Evolutionary conservation across 64 coral and sea anemone species (phyloP), one percentile per base, ranked within the genome.

Genomic region (Stichodactyla helianthus): DNA sequence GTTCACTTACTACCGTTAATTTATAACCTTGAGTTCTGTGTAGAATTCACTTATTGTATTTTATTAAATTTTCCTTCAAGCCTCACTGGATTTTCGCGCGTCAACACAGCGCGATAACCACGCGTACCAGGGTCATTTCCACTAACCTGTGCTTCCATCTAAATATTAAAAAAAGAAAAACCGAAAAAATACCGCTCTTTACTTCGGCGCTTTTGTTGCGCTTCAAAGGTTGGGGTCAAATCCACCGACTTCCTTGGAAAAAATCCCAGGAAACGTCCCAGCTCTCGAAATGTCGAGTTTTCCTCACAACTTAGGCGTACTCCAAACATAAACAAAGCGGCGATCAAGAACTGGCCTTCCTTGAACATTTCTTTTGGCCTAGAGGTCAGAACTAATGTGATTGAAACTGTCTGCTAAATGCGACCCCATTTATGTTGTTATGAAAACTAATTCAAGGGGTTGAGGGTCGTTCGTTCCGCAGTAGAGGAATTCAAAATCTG

Each of bases 361-460:
- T 74, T 10, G 20, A n/a, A 23, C 26, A 23, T 74, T 74, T 31
- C 23, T 0, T 23, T 74, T 23, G 23, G 27, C 68, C 68, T 31
- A 23, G 10, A 35, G 68, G n/a, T 26, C 68, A 74, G 26, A 2
- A 23, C 11, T 74, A 74, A 74, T 74, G 25, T 74, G 68, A 74
- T 74, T 10, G 68, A 10, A 74, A 74, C n/a, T 74, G 68, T 74
- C 68, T 35, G 68, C 68, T 74, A 74, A 74, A 74, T 74, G 68
- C 68, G 25, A 74, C 68, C 68, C 23, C 68, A 11, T 74, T 74
- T 74, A 74, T 31, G 4, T 13, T 74, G 68, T 74, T 74, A 8
- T 74, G 22, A 74, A 74, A 74, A 10, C 25, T 74, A 74, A 74
- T 31, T 74, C 25, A 74, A 12, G 17, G 68, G 22, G 7, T 26